Evolutionary conservation across 2,888 invertebrate genomes (phyloP), one percentile per base, ranked within the genome.

Genomic region (Gastracanthus pulcherrimus): DNA sequence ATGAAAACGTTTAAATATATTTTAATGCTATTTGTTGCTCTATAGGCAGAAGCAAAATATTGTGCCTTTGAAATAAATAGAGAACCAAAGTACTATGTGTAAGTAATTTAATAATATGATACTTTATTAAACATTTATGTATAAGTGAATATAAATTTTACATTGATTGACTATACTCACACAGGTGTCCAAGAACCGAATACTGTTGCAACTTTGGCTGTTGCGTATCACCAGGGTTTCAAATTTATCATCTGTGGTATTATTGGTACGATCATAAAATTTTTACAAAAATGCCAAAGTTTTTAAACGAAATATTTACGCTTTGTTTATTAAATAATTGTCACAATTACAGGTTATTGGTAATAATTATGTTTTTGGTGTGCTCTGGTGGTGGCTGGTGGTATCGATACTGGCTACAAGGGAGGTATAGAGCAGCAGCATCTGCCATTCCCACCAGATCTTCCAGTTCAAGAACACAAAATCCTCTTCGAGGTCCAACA

Each of bases 341-440:
- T 55, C 51, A 3, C 23, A 48, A 62, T 78, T 80, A 0, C 84
- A 93, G 93, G 93, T 90, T 93, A 82, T 89, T 93, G 86, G 92
- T 93, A 51, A 92, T 93, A 84, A 92, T 93, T 84, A 92, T 93
- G 90, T 92, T 93, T 87, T 89, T 93, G 87, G 91, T 93, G 51
- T 93, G 93, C 85, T 93, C 93, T 75, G 93, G 93, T 51, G 93
- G 93, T 64, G 92, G 93, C n/a, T 93, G 93, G 92, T 93, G 93
- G 93, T 93, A 93, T 85, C 90, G 93, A 75, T 92, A 92, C 83
- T 92, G 92, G 91, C 86, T 92, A 34, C 92, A 92, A 85, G 91
- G 91, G 34, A 89, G 92, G 78, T 92, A 91, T 81, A 87, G 90
- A 84, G 88, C 90, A 26, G 89, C 89, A 4, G 86, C 90, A 29